Evolutionary conservation across 2,113 vertebrate species (phyloP), one percentile per base, ranked within the genome.

Genomic region (Poeciliopsis prolifica): DNA sequence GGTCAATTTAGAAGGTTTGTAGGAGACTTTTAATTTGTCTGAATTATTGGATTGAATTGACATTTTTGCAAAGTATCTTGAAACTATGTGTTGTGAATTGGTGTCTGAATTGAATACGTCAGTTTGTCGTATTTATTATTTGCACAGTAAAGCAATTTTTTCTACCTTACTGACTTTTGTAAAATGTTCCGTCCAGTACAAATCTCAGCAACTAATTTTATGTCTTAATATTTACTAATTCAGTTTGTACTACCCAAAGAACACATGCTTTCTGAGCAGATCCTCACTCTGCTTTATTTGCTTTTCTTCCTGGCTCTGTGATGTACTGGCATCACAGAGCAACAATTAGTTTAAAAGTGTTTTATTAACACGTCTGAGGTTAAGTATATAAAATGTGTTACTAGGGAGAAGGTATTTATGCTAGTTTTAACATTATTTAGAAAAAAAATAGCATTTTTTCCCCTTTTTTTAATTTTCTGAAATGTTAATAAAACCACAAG

Each of bases 391-490:
- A 24, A 24, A 7, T 0, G 1, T 58, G 24, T 58, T n/a, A 10
- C 51, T 24, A 58, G 3, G 3, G 5, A 58, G 51, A 9, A n/a
- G 51, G 17, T 58, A 58, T 58, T 9, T n/a, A 5, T 54, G 6
- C 19, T 22, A 17, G 19, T 51, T 22, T 48, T 22, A 22, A 24
- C 19, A 51, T 51, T 51, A 51, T 51, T 51, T 51, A 22, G 42
- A 8, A 24, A 54, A 33, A 24, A 22, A 54, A 24, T 24, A 17
- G 35, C 24, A 19, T 44, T 17, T 17, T 44, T 15, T n/a, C 28
- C 10, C 5, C 37, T 51, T 79, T 37, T 51, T 79, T 37, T 31
- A 77, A 24, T 58, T n/a, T 66, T 75, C 61, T 68, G 5, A 68
- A 61, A 75, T 66, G 35, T 69, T 72, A 79, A 44, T 28, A 61